Conservation (phyloP, 1,140 invertebrate genomes). For the Platyscapa corneri region DNA sequence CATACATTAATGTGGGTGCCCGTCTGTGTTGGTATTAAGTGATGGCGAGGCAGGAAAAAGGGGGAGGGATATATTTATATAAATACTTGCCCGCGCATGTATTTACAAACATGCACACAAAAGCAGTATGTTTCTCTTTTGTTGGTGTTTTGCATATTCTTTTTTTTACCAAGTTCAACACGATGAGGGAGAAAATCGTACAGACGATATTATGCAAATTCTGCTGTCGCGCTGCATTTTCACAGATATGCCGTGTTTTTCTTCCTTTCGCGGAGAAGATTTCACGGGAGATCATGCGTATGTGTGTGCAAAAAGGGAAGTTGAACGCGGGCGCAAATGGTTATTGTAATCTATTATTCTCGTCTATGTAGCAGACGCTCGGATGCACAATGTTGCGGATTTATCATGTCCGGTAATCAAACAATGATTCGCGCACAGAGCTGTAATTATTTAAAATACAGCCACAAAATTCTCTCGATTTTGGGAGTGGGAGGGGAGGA, state of each 20-base stretch:
- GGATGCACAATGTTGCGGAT: background rate
- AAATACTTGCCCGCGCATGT: background rate
- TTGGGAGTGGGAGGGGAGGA: background rate
- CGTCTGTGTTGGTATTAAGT: background rate
- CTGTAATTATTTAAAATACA: conserved; percentile 47
- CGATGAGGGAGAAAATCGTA: background rate
- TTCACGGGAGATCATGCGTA: background rate
- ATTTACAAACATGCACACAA: background rate
- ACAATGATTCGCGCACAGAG: background rate
- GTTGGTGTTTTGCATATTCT: background rate
- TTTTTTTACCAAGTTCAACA: background rate
- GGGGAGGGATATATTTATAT: background rate
- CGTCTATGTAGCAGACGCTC: background rate
- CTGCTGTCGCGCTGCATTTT: background rate
- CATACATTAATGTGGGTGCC: too few species aligned
- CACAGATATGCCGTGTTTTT: background rate
- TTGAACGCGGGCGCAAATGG: background rate
- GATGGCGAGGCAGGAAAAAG: too few species aligned
- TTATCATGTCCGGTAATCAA: conserved; percentile 33
- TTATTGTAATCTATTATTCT: conserved; percentile 33
- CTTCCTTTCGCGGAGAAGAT: background rate
- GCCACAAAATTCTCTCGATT: background rate
- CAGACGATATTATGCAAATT: conserved; percentile 1
- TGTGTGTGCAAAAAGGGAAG: background rate
- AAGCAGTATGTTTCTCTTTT: background rate